phyloP scores from a whole-genome alignment of 2,797 vertebrate genomes.

The Sebastes kiyomatsui region DNA sequence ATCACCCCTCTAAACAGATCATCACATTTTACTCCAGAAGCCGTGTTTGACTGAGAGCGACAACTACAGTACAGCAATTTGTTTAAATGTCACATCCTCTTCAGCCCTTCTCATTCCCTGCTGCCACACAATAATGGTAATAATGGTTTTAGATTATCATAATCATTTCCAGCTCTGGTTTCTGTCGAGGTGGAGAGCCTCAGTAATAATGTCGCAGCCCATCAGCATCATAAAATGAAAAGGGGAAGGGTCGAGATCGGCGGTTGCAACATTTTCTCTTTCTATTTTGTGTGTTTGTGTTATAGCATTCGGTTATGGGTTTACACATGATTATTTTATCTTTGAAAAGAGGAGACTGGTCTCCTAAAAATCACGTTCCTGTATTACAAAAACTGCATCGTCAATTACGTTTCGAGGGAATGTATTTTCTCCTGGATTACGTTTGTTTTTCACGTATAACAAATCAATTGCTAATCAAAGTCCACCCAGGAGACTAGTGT shows the following conservation, averaged over 20 bases:
- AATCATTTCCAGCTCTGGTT: not conserved
- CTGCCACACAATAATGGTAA: not conserved
- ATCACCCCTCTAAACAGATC: not conserved
- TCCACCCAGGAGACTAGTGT: no score
- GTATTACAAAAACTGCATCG: fast-evolving
- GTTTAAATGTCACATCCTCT: conserved; percentile 36
- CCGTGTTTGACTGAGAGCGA: not conserved
- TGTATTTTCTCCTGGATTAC: no score
- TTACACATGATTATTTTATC: not conserved
- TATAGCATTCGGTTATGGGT: not conserved
- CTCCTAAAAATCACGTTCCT: not conserved
- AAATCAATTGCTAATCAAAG: no score
- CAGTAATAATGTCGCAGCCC: not conserved
- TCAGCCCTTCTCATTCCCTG: not conserved
- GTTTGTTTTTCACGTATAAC: no score
- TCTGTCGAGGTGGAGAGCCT: not conserved
- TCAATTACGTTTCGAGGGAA: no score
- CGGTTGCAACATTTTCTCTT: no score
- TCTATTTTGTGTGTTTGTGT: not conserved
- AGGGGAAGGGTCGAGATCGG: not conserved
- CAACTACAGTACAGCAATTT: conserved; percentile 3
- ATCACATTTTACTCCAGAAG: no score
- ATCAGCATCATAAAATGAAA: not conserved
- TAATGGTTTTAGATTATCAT: conserved; percentile 9
- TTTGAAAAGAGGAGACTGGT: not conserved